Percentiles rank a stretch among this genome's conserved stretches.
Evolutionary conservation across 2,113 vertebrate species (phyloP).

Genomic region (Leiothrix lutea): DNA sequence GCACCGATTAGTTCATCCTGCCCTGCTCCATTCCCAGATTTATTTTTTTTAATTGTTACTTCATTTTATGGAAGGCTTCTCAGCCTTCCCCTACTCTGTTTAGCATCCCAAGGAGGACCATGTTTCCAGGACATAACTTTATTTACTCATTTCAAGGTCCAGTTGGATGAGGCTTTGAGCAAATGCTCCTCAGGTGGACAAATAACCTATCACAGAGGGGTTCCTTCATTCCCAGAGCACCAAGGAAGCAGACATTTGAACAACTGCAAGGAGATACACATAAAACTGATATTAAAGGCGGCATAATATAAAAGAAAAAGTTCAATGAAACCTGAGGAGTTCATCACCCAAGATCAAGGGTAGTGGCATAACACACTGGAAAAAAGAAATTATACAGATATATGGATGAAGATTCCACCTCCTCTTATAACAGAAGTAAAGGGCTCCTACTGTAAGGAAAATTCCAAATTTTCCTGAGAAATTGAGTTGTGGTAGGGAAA

Average conservation of each 20-base stretch:
- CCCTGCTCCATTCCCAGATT: not conserved
- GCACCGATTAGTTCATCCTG: not conserved
- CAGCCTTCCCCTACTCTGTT: not conserved
- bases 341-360: not conserved
- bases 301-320: not conserved
- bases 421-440: not conserved
- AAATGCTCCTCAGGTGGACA: rapidly evolving
- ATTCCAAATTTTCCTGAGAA: not conserved
- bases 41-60: not conserved
- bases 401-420: not conserved
- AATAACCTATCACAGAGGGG: not conserved
- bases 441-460: not conserved
- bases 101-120: not conserved
- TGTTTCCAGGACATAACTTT: not conserved
- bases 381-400: not conserved
- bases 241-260: not conserved
- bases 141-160: not conserved
- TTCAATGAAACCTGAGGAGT: not conserved
- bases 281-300: not conserved
- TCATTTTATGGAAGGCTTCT: not conserved
- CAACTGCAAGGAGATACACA: rapidly evolving
- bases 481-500: not conserved
- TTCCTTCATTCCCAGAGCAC: not conserved
- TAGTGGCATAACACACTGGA: not conserved
- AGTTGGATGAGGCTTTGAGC: not conserved